These are phyloP conservation scores for Maccullochella peelii DNA, from an alignment of 2,113 vertebrate species.

Conservation along the genomic window DNA sequence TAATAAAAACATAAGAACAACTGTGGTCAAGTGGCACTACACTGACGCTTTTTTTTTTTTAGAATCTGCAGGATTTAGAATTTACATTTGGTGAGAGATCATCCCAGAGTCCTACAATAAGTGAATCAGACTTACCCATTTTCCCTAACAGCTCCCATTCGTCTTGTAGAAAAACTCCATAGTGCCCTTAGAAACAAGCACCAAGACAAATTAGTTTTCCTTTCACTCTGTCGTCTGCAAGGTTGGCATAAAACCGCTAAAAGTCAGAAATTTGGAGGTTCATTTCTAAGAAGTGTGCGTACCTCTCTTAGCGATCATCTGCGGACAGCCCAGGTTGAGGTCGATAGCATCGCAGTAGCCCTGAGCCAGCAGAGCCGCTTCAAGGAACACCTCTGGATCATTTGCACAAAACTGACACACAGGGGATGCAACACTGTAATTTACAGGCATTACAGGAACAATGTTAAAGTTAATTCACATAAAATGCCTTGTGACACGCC, in stretches of 20 bases:
- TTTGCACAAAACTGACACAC: conserved; percentile 96
- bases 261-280: not conserved
- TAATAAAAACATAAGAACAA: not conserved
- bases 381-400: conserved; percentile 94
- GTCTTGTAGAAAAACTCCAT: conserved; percentile 96
- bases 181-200: conserved; percentile 86
- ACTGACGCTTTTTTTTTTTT: not conserved
- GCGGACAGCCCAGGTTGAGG: conserved; percentile 95
- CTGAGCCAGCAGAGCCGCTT: conserved; percentile 93
- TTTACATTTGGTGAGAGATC: not conserved
- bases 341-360: conserved; percentile 96
- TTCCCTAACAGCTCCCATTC: conserved; percentile 95
- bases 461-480: not conserved
- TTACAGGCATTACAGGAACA: not conserved
- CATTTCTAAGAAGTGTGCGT: not conserved
- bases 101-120: not conserved
- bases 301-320: conserved; percentile 99
- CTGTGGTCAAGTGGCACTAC: not conserved
- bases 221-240: rapidly evolving
- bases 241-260: not conserved
- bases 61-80: not conserved
- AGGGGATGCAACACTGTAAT: not conserved
- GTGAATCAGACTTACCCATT: conserved; percentile 88
- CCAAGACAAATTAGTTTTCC: not conserved
- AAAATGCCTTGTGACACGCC: not conserved